These are phyloP conservation scores for Catharus ustulatus DNA, from an alignment of 2,797 vertebrate genomes.

Conservation along the genomic window DNA sequence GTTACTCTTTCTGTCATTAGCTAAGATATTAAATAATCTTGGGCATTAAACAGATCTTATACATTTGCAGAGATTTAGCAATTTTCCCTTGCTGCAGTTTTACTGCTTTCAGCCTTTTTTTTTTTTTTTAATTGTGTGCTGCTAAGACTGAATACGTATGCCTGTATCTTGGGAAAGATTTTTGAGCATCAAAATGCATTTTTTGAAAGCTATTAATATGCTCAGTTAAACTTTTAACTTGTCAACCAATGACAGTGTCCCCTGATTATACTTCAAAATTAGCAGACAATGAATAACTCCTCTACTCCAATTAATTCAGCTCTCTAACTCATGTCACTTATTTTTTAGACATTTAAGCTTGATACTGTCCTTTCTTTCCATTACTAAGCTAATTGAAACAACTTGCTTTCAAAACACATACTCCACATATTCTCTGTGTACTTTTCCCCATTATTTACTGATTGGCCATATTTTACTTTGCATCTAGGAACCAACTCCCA, in stretches of 20 bases:
- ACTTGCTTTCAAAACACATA: background rate
- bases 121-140: background rate
- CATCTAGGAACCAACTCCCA: background rate
- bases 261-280: constrained; percentile 61
- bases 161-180: background rate
- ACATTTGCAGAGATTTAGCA: background rate
- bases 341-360: constrained; percentile 19
- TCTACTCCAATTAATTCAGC: constrained; percentile 53
- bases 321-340: constrained; percentile 44
- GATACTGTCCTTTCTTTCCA: constrained; percentile 22
- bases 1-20: background rate
- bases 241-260: constrained; percentile 60
- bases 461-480: background rate
- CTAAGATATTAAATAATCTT: background rate
- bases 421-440: background rate
- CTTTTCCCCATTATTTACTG: background rate
- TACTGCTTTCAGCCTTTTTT: background rate
- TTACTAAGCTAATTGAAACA: background rate
- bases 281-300: constrained; percentile 51
- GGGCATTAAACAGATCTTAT: background rate
- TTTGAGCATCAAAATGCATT: constrained; percentile 27
- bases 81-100: background rate
- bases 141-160: background rate
- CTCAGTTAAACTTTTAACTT: constrained; percentile 50
- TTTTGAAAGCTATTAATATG: constrained; percentile 45